Evolutionary conservation across 2,888 invertebrate species (phyloP).

Genomic region (Aquatica leii): DNA sequence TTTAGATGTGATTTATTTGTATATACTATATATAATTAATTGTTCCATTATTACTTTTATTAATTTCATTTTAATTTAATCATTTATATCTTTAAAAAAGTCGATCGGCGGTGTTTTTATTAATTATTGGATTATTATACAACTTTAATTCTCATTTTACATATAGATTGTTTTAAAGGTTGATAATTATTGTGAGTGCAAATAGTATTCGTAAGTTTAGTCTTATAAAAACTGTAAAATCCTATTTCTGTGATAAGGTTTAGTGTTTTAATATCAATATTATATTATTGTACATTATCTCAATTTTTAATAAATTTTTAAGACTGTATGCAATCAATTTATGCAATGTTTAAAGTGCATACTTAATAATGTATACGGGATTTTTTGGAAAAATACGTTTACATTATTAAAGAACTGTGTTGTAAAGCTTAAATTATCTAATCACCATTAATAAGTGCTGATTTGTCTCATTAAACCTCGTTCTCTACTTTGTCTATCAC

Average conservation of each 20-base stretch:
- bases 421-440: too few species aligned
- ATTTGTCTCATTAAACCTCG: too few species aligned
- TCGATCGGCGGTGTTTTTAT: too few species aligned
- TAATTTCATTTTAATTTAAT: not conserved
- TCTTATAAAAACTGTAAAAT: conserved; percentile 19
- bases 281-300: conserved; percentile 12
- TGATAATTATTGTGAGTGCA: conserved; percentile 14
- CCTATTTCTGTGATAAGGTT: conserved; percentile 34
- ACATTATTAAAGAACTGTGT: too few species aligned
- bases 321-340: too few species aligned
- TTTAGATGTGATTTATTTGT: conserved; percentile 20
- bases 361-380: too few species aligned
- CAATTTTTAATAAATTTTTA: conserved; percentile 9
- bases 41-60: not conserved
- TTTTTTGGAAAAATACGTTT: too few species aligned
- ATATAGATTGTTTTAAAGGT: not conserved
- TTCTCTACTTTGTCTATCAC: too few species aligned
- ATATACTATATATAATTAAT: conserved; percentile 4
- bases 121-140: too few species aligned
- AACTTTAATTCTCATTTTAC: not conserved
- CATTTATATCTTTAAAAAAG: too few species aligned
- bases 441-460: too few species aligned
- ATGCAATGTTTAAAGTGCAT: too few species aligned
- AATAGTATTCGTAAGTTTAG: conserved; percentile 11
- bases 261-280: conserved; percentile 9